Evolutionary conservation across 2,113 vertebrate species (phyloP).

Genomic region (Eleginops maclovinus): DNA sequence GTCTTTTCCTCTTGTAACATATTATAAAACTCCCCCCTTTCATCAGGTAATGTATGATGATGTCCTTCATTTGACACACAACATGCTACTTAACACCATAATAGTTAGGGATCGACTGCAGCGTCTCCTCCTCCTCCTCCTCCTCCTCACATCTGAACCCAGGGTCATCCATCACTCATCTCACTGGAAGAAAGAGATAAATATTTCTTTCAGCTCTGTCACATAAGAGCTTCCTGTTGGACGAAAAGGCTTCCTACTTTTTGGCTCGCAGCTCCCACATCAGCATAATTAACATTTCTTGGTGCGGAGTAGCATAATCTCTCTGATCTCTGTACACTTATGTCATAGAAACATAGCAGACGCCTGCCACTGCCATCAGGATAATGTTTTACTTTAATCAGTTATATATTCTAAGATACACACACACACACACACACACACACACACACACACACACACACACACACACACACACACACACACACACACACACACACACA

Average conservation of each 20-base stretch:
- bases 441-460: constrained; percentile 10
- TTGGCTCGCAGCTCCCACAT: constrained; percentile 32
- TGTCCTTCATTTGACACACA: constrained; percentile 68
- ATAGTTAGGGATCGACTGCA: constrained; percentile 51
- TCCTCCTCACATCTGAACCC: constrained; percentile 58
- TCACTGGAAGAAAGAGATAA: constrained; percentile 68
- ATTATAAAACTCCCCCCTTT: constrained; percentile 37
- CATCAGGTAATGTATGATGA: constrained; percentile 60
- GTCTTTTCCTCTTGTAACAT: constrained; percentile 53
- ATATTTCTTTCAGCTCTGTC: constrained; percentile 80
- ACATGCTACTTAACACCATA: constrained; percentile 75
- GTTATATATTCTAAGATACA: constrained; percentile 28
- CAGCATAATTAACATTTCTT: constrained; percentile 43
- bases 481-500: constrained; percentile 27
- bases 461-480: constrained; percentile 14
- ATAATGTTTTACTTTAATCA: constrained; percentile 30
- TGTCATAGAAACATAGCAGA: constrained; percentile 44
- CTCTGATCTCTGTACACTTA: constrained; percentile 12
- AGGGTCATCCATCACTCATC: constrained; percentile 78
- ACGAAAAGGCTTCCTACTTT: constrained; percentile 62
- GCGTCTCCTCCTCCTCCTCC: constrained; percentile 47
- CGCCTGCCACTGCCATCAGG: neutral
- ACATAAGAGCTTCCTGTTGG: constrained; percentile 75
- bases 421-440: constrained; percentile 18
- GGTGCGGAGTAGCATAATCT: neutral